These are phyloP conservation scores for Hydrocynus forskahlii DNA, from an alignment of 2,797 vertebrate species.

Conservation along the genomic window DNA sequence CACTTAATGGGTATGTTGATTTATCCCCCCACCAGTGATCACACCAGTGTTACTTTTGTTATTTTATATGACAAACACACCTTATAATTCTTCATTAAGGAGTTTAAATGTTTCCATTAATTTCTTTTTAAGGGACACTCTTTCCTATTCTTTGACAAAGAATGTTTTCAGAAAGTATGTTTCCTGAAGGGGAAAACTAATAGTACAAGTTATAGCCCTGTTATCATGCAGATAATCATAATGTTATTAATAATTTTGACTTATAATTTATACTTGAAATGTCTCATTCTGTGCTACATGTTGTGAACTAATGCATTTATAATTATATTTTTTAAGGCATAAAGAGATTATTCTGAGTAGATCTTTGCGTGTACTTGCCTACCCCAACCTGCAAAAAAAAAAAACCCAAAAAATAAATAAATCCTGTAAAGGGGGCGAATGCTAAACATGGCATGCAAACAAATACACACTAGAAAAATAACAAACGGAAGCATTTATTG, in stretches of 20 bases:
- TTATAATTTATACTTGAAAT: background rate
- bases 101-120: background rate
- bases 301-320: background rate
- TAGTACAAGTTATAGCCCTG: background rate
- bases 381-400: background rate
- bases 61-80: constrained; percentile 23
- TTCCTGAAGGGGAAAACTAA: background rate
- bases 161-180: background rate
- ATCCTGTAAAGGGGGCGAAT: too few species aligned
- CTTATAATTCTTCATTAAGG: background rate
- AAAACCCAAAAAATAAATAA: too few species aligned
- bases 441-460: background rate
- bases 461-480: constrained; percentile 48
- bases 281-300: background rate
- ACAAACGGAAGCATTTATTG: constrained; percentile 70
- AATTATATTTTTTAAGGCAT: background rate
- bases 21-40: background rate
- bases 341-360: background rate
- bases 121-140: too few species aligned
- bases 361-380: background rate
- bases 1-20: background rate
- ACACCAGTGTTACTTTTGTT: constrained; percentile 26
- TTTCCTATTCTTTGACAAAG: background rate
- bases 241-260: background rate
- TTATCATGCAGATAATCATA: background rate